phyloP scores from a whole-genome alignment of 2,113 vertebrate genomes.

The Pedetes capensis region DNA sequence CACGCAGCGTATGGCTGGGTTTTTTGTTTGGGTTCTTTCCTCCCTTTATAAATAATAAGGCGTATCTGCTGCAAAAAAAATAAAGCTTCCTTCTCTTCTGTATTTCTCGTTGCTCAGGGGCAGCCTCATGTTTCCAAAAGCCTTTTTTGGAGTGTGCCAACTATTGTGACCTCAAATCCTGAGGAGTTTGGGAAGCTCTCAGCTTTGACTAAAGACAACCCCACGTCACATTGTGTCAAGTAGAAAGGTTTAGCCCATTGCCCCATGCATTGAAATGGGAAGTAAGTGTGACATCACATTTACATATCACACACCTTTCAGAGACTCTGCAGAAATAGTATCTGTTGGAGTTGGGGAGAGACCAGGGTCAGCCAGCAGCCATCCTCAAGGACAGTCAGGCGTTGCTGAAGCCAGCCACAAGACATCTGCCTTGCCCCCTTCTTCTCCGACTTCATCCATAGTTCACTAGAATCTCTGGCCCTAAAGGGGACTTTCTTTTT shows the following conservation, averaged over 20 bases:
- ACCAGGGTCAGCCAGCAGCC: not conserved
- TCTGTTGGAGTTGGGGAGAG: not conserved
- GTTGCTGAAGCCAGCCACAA: not conserved
- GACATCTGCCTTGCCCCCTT: not conserved
- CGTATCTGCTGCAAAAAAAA: not conserved
- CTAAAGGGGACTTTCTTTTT: not conserved
- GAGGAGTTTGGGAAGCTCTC: not conserved
- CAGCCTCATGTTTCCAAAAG: not conserved
- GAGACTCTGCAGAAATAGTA: not conserved
- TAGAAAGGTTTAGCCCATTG: not conserved
- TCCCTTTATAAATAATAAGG: conserved; percentile 73
- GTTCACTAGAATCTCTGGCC: not conserved
- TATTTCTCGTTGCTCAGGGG: not conserved
- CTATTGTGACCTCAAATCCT: not conserved
- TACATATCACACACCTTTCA: not conserved
- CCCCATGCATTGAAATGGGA: not conserved
- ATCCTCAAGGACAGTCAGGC: not conserved
- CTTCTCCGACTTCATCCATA: not conserved
- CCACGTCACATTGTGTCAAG: not conserved
- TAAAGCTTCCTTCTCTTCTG: not conserved
- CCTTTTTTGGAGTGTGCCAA: not conserved
- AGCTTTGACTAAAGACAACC: not conserved
- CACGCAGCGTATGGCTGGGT: conserved; percentile 52
- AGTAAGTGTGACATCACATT: not conserved
- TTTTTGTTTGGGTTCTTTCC: conserved; percentile 76